Evolutionary conservation across 1,140 invertebrate species (phyloP), one percentile per base, ranked within the genome.

Genomic region (Caerostris darwini): DNA sequence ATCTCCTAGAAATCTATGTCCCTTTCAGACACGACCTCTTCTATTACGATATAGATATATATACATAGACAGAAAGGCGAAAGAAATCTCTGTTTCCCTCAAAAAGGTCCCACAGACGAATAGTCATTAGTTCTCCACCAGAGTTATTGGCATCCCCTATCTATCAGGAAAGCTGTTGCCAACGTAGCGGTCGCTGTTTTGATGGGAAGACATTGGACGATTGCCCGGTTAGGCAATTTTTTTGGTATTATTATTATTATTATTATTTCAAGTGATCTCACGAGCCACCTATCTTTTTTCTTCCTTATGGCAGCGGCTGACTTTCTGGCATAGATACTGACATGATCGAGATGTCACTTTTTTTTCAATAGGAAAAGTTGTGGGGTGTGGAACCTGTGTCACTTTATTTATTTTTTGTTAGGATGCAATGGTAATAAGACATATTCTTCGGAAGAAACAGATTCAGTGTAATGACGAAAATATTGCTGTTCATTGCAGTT

Each of bases 101-200:
- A 53, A 77, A 77, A 77, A 77, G 50, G 34, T 77, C 71, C 71
- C 19, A 77, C 71, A 77, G 19, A 83, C 82, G 85, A 87, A 87
- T 64, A 87, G 85, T 64, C 85, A 87, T 87, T 87, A 87, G 85
- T 87, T 87, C 85, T 87, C 34, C 34, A 12, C 50, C 57, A 50
- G 34, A 54, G 53, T 61, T 87, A 87, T 87, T 87, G 85, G 85
- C 85, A 87, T 61, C 85, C 56, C 8, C 85, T 87, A 87, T 87
- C 85, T 87, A 87, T 87, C 85, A 87, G 59, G 85, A 87, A 61
- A 87, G 85, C 85, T 87, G 85, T 87, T 87, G 85, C 85, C 85
- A 77, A 77, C 71, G 53, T 34, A 77, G 71, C 71, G 71, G 59
- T 61, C 85, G 34, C 58, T 87, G 59, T 87, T 87, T 87, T 87